These are phyloP conservation scores for Synodontis membranacea DNA, from an alignment of 2,113 vertebrate genomes.

Conservation along the genomic window DNA sequence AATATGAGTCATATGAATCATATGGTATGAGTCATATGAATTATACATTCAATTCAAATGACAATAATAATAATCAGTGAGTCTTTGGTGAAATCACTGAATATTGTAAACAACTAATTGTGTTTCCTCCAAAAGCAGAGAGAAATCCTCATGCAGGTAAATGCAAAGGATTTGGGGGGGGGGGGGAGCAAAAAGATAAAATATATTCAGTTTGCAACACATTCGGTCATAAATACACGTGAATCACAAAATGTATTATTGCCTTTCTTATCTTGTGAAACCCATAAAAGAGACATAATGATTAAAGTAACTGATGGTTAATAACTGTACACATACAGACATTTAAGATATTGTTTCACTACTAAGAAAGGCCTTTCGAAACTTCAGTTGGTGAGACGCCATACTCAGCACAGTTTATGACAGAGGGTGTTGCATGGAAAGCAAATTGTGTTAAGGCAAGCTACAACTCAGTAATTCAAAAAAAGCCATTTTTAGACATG, in stretches of 20 bases:
- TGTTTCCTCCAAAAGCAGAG: conserved; percentile 32
- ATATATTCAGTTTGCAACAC: conserved; percentile 30
- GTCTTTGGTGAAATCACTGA: conserved; percentile 23
- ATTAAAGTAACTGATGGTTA: not conserved
- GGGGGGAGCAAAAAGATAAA: not conserved
- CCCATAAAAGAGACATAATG: not conserved
- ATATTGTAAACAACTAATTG: conserved; percentile 14
- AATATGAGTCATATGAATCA: not conserved
- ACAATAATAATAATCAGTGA: conserved; percentile 37
- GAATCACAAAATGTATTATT: not conserved
- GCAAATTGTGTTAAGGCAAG: conserved; percentile 31
- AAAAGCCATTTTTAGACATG: conserved; percentile 42
- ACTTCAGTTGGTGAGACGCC: conserved; percentile 13
- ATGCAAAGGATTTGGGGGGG: conserved; percentile 20
- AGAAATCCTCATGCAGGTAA: conserved; percentile 47
- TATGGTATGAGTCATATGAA: not conserved
- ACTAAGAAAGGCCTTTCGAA: not conserved
- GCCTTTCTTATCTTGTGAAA: not conserved
- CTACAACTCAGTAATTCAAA: conserved; percentile 39
- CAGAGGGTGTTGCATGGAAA: conserved; percentile 52
- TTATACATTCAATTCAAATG: conserved; percentile 42
- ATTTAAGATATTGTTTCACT: not conserved
- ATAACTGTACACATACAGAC: not conserved
- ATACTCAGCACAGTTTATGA: conserved; percentile 44
- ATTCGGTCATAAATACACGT: conserved; percentile 43